Base-by-base conservation (phyloP, 2,888 invertebrate species). In the Thumatha senex region DNA sequence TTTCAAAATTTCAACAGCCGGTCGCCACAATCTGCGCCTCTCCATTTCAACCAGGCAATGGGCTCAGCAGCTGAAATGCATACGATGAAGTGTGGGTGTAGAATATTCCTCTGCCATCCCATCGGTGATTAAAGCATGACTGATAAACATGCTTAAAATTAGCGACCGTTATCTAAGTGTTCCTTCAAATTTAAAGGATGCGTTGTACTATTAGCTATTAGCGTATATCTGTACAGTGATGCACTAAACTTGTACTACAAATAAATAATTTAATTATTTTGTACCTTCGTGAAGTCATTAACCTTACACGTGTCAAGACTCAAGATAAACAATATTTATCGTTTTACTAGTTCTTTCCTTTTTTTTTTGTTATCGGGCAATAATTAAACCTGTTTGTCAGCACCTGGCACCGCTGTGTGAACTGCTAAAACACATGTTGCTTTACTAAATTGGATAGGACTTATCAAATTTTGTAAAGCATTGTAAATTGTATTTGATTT, bases 221-320 rank as follows among this genome's bases (percentile, higher is more conserved):
- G n/a, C n/a, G 11, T 15, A 12, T 15, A 24, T 9, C 34, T 44
- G 0, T 34, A 5, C n/a, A 48, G 18, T 65, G 58, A 30, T 49
- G 29, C 11, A 35, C 39, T 7, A 44, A 35, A 44, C 12, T 7
- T 35, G 10, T 8, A 7, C 10, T 9, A 31, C 46, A 50, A 61
- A 24, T 5, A 24, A 24, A 4, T 61, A 61, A 61, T 63, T 58
- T 58, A 50, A 58, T 52, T 46, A 50, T 65, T 43, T 58, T 51
- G 49, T 54, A 58, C 51, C 47, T 50, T 35, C 48, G 48, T 40
- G 15, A 29, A 53, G 33, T 50, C 54, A 48, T 63, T 65, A 62
- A 62, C 48, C 51, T 54, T 46, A 48, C 40, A 46, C 47, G 41
- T 50, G 54, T 24, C 18, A 24, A 36, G 46, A 54, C 41, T 24